Conservation (phyloP, 2,113 vertebrate genomes). For the Mionectes macconnelli region DNA sequence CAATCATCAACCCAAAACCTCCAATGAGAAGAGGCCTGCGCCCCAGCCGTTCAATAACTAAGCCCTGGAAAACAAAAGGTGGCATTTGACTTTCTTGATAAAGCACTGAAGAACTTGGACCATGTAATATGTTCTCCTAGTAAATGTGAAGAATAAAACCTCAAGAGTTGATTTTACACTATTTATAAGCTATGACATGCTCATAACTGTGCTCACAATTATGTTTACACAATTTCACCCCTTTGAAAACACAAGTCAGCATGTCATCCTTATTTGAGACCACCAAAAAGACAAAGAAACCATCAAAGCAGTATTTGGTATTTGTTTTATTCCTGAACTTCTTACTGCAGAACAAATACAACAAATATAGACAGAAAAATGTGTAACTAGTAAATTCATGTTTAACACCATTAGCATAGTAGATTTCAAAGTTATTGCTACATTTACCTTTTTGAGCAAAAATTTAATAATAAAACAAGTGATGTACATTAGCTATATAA, state of each 20-base stretch:
- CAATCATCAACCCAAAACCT: conserved; percentile 87
- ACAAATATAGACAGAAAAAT: background rate
- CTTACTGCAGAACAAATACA: background rate
- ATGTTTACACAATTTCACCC: background rate
- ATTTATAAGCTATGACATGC: background rate
- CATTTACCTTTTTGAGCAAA: background rate
- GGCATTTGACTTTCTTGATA: background rate
- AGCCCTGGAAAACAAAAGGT: conserved; percentile 71
- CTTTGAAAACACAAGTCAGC: background rate
- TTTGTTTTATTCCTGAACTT: background rate
- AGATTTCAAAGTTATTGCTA: background rate
- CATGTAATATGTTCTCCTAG: background rate
- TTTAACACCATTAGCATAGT: background rate
- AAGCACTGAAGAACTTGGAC: background rate
- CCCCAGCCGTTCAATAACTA: conserved; percentile 88
- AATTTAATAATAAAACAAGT: background rate
- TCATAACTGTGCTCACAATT: background rate
- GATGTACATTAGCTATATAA: background rate
- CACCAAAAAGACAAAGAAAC: background rate
- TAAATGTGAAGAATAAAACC: background rate
- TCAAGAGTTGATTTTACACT: background rate
- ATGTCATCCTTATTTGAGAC: background rate
- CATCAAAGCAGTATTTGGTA: background rate
- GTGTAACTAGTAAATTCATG: background rate
- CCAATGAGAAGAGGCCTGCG: conserved; percentile 88